Base-by-base conservation (phyloP, 2,888 invertebrate genomes). In the Ormyrus thymus region DNA sequence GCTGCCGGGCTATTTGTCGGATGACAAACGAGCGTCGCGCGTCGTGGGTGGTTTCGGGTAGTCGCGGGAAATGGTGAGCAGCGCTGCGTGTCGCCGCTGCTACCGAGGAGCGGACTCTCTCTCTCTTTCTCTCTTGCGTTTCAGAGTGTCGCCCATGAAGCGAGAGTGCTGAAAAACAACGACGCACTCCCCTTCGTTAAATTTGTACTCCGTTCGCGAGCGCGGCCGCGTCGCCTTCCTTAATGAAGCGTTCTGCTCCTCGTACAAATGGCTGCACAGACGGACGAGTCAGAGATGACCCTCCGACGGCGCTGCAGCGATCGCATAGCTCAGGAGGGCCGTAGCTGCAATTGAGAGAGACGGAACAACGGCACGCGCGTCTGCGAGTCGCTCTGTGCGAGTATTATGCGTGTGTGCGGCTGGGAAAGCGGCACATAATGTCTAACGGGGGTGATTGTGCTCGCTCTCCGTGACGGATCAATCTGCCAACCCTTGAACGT, bases 381-480 rank as follows among this genome's bases (percentile, higher is more conserved):
- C 1, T 62, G 13, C 62, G 6, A n/a, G 46, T 45, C n/a, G 62
- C 45, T 15, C 15, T 45, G 48, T n/a, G 29, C 58, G 61, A 7
- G 7, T 46, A 6, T 0, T n/a, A 45, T 68, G 45, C 13, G 13
- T 3, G 13, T 45, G 13, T 45, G 45, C 9, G 53, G 29, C 9
- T 6, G 45, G 10, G 50, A 59, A 46, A 87, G 86, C 29, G 29
- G 88, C 87, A 86, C 87, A 88, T 89, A 89, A 89, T 89, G 89
- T 87, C 87, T 89, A 89, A 89, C 89, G 89, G 89, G 89, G 89
- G 88, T 88, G 88, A 89, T 89, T 89, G 89, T 89, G 89, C 87
- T 88, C 89, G 86, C 85, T 84, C 85, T 86, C 88, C 89, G 88
- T 90, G 88, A 89, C 89, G 89, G 89, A 89, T 89, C 89, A 89